Evolutionary conservation across 2,888 invertebrate species (phyloP).

Genomic region (Macrophya alboannulata): DNA sequence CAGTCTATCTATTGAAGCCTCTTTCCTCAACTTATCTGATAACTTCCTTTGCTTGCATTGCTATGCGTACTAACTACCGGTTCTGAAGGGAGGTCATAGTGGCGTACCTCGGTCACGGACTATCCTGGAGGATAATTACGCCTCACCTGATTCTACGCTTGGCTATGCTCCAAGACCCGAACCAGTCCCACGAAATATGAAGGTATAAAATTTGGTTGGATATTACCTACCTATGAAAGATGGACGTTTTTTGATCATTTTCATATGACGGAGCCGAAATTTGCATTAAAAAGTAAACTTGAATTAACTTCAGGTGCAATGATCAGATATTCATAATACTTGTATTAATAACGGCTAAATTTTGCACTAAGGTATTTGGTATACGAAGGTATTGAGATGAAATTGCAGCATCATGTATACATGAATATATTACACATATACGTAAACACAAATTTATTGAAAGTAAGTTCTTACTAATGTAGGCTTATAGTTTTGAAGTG

Average conservation of each 20-base stretch:
- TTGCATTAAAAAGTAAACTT: constrained; percentile 37
- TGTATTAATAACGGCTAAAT: constrained; percentile 3
- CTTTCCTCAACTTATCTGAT: constrained; percentile 68
- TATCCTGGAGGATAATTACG: constrained; percentile 77
- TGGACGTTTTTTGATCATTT: constrained; percentile 14
- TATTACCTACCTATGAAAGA: constrained; percentile 17
- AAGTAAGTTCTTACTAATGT: constrained; percentile 41
- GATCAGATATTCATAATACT: constrained; percentile 2
- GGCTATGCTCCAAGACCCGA: constrained; percentile 76
- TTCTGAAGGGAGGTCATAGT: constrained; percentile 79
- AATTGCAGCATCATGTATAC: constrained; percentile 26
- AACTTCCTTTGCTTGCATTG: constrained; percentile 77
- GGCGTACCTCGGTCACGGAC: constrained; percentile 78
- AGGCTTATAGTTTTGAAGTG: constrained; percentile 50
- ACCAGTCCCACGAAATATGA: constrained; percentile 76
- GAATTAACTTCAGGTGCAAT: not conserved
- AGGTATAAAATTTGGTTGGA: constrained; percentile 73
- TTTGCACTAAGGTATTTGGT: constrained; percentile 8
- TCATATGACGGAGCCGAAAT: not conserved
- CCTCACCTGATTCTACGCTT: constrained; percentile 76
- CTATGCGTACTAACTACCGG: constrained; percentile 79
- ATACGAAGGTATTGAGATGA: not conserved
- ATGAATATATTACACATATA: constrained; percentile 15
- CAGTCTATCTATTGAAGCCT: constrained; percentile 44
- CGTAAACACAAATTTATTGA: not conserved